Evolutionary conservation across 2,888 invertebrate species (phyloP).

Genomic region (Sinhomidia bicolor): DNA sequence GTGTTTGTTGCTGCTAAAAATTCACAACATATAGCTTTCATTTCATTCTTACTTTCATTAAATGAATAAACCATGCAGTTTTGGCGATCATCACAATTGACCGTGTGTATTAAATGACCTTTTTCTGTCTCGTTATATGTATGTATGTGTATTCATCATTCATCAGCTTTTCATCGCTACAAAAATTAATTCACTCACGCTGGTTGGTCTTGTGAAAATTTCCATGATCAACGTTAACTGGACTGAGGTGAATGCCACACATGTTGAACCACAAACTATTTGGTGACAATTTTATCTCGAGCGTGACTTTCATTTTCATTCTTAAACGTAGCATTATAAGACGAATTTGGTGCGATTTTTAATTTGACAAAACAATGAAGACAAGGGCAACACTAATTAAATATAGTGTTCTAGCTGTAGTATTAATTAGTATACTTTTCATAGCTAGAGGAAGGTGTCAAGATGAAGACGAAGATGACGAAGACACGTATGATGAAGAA

Average conservation of each 20-base stretch:
- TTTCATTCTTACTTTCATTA: background rate
- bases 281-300: background rate
- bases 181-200: too few species aligned
- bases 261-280: background rate
- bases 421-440: constrained; percentile 17
- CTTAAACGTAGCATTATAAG: background rate
- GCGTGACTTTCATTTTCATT: constrained; percentile 5
- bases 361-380: background rate
- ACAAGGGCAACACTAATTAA: background rate
- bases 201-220: background rate
- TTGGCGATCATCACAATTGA: too few species aligned
- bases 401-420: background rate
- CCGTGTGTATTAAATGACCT: too few species aligned
- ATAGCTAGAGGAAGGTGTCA: constrained; percentile 42
- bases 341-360: background rate
- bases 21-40: too few species aligned
- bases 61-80: background rate
- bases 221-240: background rate
- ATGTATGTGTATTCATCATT: too few species aligned
- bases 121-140: too few species aligned
- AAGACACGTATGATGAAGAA: constrained; percentile 57
- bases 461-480: constrained; percentile 62
- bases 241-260: background rate
- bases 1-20: too few species aligned
- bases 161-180: too few species aligned